Evolutionary conservation across 2,888 invertebrate genomes (phyloP), one percentile per base, ranked within the genome.

Genomic region (Thereva unica): DNA sequence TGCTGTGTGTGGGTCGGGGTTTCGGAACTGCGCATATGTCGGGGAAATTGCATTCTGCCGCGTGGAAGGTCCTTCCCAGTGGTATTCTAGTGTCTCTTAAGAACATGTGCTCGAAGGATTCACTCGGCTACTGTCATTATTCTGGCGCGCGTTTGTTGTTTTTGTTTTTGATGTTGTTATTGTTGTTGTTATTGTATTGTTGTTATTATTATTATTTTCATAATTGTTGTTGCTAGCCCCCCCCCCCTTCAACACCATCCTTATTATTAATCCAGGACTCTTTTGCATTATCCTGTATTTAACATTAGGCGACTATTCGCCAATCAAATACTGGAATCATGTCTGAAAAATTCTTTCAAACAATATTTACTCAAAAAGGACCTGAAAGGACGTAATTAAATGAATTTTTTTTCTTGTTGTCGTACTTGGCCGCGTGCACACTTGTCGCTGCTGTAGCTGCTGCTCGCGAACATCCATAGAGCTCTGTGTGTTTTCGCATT

Each of bases 291-390:
- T 23, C 2, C 23, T 23, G 23, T 23, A 23, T 23, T 23, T 23
- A 23, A 23, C 23, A 23, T 23, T 23, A 2, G 23, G 23, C 23
- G 23, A 23, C 23, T 23, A 23, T 23, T 23, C 23, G 50, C 50
- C 40, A 61, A 12, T 61, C 61, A 41, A 41, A 41, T 50, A 40
- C 41, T 41, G 61, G 50, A 61, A 64, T 53, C 54, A 64, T 64
- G 64, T 35, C 45, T 64, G 53, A 64, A 67, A 67, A 67, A 67
- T 67, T 64, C 38, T 67, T 67, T 52, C 49, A 66, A 64, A 64
- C 45, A 67, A 57, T 67, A 67, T 67, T 67, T 67, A 64, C 67
- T 9, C 52, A 57, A 23, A 23, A 23, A 23, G 23, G 23, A 23
- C 23, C 23, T 23, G n/a, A 23, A 23, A 64, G 53, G 34, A 64